Conservation (phyloP, 2,888 invertebrate species). For the Cistogaster globosa region DNA sequence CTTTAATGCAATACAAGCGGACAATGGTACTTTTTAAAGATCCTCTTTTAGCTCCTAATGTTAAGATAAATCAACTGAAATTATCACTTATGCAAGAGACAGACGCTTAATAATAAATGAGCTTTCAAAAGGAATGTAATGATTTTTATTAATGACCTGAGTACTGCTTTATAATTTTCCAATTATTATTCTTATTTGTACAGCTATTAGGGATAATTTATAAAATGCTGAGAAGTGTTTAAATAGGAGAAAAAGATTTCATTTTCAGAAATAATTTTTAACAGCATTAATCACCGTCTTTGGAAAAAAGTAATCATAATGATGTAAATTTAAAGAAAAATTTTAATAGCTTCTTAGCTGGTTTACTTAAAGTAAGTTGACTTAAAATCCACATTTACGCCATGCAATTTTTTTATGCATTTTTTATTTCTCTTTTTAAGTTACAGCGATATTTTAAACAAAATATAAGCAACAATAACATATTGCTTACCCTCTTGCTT, state of each 20-base stretch:
- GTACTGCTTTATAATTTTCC: conserved; percentile 42
- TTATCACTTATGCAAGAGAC: neutral
- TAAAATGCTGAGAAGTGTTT: conserved; percentile 19
- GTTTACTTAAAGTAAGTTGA: no score
- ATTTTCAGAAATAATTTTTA: neutral
- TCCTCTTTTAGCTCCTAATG: neutral
- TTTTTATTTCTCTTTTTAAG: no score
- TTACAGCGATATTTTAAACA: no score
- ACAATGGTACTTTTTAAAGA: conserved; percentile 5
- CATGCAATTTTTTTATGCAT: no score
- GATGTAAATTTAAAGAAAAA: neutral
- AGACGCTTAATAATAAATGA: neutral
- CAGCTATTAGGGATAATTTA: conserved; percentile 22
- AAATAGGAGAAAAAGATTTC: conserved; percentile 2
- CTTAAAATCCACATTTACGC: no score
- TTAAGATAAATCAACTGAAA: no score
- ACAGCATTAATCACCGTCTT: neutral
- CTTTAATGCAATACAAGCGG: no score
- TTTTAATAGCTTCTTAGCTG: no score
- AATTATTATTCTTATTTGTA: conserved; percentile 42
- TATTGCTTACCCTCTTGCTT: no score
- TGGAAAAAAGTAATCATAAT: neutral
- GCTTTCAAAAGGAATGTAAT: conserved; percentile 36
- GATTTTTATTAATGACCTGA: conserved; percentile 28
- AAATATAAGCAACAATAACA: no score